Conservation (phyloP, 2,797 vertebrate genomes). For the Tarsius wallacei region DNA sequence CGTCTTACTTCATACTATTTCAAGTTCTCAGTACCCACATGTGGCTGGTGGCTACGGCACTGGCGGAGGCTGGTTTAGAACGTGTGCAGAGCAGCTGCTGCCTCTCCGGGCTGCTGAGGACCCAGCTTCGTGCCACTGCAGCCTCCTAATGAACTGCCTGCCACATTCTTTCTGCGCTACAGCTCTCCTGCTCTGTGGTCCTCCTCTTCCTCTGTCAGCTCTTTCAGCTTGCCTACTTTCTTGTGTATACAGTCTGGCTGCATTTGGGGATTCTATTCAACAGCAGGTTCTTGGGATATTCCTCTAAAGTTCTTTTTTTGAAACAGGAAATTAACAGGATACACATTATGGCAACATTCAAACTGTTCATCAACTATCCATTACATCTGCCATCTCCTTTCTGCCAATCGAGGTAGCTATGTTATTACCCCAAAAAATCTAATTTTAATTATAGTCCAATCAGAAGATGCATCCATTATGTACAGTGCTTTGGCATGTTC, state of each 20-base stretch:
- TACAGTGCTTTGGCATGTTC: slow-evolving; percentile 73
- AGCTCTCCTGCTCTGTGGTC: not conserved
- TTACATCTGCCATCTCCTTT: slow-evolving; percentile 71
- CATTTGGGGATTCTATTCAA: not conserved
- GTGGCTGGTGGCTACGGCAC: accelerated
- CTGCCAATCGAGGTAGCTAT: slow-evolving; percentile 64
- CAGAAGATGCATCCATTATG: slow-evolving; percentile 77
- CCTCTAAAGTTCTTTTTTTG: not conserved
- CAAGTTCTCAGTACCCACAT: accelerated
- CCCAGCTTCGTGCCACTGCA: accelerated
- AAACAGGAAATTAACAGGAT: slow-evolving; percentile 41
- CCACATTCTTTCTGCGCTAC: not conserved
- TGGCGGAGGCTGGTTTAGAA: not conserved
- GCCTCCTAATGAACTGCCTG: not conserved
- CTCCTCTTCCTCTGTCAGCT: not conserved
- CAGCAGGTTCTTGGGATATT: not conserved
- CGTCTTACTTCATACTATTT: not conserved
- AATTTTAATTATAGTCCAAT: slow-evolving; percentile 82
- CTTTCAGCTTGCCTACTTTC: not conserved
- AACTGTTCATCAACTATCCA: slow-evolving; percentile 70
- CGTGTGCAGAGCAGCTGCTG: accelerated
- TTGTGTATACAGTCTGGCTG: not conserved
- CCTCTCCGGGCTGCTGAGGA: not conserved
- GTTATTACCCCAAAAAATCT: slow-evolving; percentile 56
- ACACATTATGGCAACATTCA: slow-evolving; percentile 59